These are phyloP conservation scores for Hybos culiciformis DNA, from an alignment of 2,888 invertebrate species.

Conservation along the genomic window DNA sequence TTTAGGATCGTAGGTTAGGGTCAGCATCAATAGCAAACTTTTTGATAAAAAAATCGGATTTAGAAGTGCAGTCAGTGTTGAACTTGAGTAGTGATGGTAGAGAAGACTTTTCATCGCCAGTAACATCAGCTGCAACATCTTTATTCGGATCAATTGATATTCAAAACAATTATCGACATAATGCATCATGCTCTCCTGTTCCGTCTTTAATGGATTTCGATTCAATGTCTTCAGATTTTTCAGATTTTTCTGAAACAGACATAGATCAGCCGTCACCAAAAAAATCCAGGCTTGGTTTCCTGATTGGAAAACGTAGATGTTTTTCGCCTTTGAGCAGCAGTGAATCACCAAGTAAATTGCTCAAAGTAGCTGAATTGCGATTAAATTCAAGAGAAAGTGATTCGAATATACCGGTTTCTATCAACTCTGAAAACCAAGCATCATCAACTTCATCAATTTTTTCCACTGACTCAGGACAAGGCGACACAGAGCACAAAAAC, in stretches of 20 bases:
- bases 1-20: conserved; percentile 50
- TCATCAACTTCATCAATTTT: conserved; percentile 17
- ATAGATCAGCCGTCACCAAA: conserved; percentile 59
- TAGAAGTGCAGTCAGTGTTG: conserved; percentile 64
- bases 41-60: conserved; percentile 50
- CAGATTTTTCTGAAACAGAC: conserved; percentile 52
- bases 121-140: conserved; percentile 29
- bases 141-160: conserved; percentile 32
- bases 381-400: conserved; percentile 50
- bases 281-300: conserved; percentile 41
- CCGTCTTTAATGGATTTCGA: conserved; percentile 31
- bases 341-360: conserved; percentile 53
- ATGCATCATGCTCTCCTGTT: conserved; percentile 27
- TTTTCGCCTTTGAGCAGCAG: conserved; percentile 25
- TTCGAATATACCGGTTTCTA: conserved; percentile 27
- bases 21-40: conserved; percentile 61
- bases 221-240: conserved; percentile 32
- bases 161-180: conserved; percentile 29
- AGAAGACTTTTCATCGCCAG: background rate
- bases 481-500: no score
- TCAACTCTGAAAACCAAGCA: no score
- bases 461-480: conserved; percentile 3
- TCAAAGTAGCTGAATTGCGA: conserved; percentile 51
- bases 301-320: conserved; percentile 39
- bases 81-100: conserved; percentile 32